Base-by-base conservation (phyloP, 2,113 vertebrate species). In the Columba janthina region DNA sequence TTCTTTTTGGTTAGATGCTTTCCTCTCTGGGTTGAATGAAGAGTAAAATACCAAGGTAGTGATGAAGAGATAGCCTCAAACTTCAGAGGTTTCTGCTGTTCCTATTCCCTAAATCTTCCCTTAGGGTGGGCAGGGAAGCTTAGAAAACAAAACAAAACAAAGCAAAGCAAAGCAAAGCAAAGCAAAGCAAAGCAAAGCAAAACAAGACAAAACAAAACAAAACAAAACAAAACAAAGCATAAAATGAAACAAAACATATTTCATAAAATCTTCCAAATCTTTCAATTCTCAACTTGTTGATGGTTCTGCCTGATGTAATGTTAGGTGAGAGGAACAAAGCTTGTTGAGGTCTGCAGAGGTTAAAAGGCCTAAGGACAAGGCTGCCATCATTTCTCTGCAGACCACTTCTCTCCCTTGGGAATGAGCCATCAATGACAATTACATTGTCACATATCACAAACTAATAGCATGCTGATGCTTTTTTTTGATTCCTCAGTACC, bases 111-210 rank as follows among this genome's bases (percentile, higher is more conserved):
- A 61, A 51, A 51, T 32, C 13, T 64, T 67, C 18, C 15, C 13
- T 34, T 51, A 6, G 44, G 12, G 1, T 4, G 4, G 2, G 1
- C 12, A 6, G 28, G 11, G 11, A 5, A 22, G 31, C 12, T 24
- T 46, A 46, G 44, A 12, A 42, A 51, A 56, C 42, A 42, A 42
- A 42, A 3, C 42, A 42, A 42, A 42, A 3, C 42, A 42, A 42
- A 42, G 6, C 42, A 42, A 42, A 42, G 6, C 42, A 42, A 42
- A 42, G 5, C 42, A 42, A 42, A 42, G 5, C 42, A 18, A 58
- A 80, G 42, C 7, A 11, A 29, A 36, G 14, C 10, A n/a, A n/a
- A n/a, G n/a, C n/a, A n/a, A n/a, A n/a, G n/a, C n/a, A n/a, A n/a
- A n/a, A n/a, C n/a, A n/a, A n/a, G n/a, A n/a, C n/a, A n/a, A 44